Evolutionary conservation across 2,797 vertebrate species (phyloP).

Genomic region (Bucorvus abyssinicus): DNA sequence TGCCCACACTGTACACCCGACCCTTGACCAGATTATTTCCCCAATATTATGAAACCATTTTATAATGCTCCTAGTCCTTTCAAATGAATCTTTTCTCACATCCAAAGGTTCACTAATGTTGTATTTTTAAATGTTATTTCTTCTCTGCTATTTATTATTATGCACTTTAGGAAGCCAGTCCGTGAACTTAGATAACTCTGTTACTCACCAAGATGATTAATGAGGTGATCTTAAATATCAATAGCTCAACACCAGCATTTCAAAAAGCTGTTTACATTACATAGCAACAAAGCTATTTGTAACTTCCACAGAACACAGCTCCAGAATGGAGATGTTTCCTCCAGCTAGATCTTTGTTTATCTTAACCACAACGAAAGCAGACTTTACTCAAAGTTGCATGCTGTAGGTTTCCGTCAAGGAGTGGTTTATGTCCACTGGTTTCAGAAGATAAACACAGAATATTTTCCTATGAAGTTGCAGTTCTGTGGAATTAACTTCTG

Average conservation of each 20-base stretch:
- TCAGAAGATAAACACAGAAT: conserved; percentile 62
- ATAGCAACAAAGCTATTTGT: conserved; percentile 56
- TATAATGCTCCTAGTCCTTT: background rate
- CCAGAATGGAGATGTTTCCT: conserved; percentile 58
- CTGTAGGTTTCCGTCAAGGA: conserved; percentile 30
- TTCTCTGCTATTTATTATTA: conserved; percentile 51
- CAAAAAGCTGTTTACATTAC: conserved; percentile 64
- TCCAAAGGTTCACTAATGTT: background rate
- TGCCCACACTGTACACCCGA: background rate
- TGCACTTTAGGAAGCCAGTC: conserved; percentile 45
- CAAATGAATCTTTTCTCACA: background rate
- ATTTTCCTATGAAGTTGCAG: conserved; percentile 45
- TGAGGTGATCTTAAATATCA: conserved; percentile 71
- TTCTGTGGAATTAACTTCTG: conserved; percentile 42
- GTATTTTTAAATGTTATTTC: background rate
- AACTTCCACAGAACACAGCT: conserved; percentile 37
- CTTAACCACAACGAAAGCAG: conserved; percentile 64
- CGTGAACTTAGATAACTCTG: conserved; percentile 60
- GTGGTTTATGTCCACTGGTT: conserved; percentile 51
- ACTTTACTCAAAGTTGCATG: background rate
- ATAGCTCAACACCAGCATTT: conserved; percentile 58
- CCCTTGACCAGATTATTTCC: background rate
- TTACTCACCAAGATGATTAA: conserved; percentile 72
- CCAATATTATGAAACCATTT: background rate
- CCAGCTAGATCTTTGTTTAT: conserved; percentile 65